Evolutionary conservation across 64 coral and sea anemone genomes (phyloP), one percentile per base, ranked within the genome.

Genomic region (Trachythela sp.): DNA sequence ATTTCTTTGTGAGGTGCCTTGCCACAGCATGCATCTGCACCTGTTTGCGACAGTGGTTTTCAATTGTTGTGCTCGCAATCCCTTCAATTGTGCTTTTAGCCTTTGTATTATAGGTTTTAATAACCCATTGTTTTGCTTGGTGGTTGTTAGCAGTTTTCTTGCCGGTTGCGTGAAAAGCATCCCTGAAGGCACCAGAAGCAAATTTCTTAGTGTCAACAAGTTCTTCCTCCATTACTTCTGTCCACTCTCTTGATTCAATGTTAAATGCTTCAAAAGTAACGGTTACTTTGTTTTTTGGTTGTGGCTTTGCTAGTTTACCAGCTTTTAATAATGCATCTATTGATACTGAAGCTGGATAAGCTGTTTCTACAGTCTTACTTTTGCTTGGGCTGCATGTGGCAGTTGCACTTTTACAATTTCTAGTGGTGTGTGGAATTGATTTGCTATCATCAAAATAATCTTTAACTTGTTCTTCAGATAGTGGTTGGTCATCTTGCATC

Each of bases 261-360:
- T 37, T 22, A 35, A 80, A 80, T 22, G 8, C 20, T 37, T 80
- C 75, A 18, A 80, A 40, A 9, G 31, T 80, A 35, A 80, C n/a
- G 15, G 30, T 37, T 37, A 40, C 75, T 15, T 37, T 35, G 37
- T 80, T 80, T 22, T 80, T 80, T 40, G 31, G 31, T 35, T 37
- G 8, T 11, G 75, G 75, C 20, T 80, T 80, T 15, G 37, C 75
- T 15, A 80, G 75, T 35, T 80, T 35, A 13, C 75, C 75, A 36
- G 75, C 75, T 18, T 34, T 80, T 29, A 80, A 37, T 22, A 80
- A 18, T 34, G 8, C 75, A 34, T 80, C 75, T 80, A 80, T 35
- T 80, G 75, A 80, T 80, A 80, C 37, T 35, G 75, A 80, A 15
- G 75, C 75, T 80, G 75, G 75, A 36, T 80, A 80, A 30, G 30